Evolutionary conservation across 1,140 invertebrate genomes (phyloP).

Genomic region (Drosophila arizonae): DNA sequence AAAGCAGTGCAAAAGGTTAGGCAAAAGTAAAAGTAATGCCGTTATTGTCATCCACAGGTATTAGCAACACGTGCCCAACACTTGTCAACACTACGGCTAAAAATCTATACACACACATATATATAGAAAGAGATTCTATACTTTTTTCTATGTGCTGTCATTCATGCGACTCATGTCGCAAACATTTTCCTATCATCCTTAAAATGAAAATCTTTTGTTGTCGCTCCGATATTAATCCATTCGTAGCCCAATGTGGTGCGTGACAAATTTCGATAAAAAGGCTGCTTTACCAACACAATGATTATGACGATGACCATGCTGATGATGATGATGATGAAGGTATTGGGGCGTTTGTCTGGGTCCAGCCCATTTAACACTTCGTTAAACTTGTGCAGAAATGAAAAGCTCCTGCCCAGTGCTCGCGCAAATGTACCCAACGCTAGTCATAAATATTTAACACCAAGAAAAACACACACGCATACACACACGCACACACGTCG

Average conservation of each 20-base stretch:
- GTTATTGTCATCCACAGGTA: conserved; percentile 71
- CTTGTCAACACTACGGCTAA: conserved; percentile 46
- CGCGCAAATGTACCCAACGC: conserved; percentile 8
- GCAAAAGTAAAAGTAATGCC: conserved; percentile 73
- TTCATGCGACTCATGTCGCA: conserved; percentile 75
- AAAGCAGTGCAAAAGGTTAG: conserved; percentile 7
- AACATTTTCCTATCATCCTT: conserved; percentile 55
- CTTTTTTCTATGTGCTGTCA: conserved; percentile 38
- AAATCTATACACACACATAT: conserved; percentile 4
- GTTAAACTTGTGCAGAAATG: conserved; percentile 64
- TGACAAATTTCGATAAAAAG: conserved; percentile 79
- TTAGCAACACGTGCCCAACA: conserved; percentile 68
- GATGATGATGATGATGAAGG: background rate
- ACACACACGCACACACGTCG: conserved; percentile 32
- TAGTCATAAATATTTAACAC: conserved; percentile 68
- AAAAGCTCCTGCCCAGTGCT: conserved; percentile 41
- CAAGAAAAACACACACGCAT: conserved; percentile 27
- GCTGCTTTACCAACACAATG: conserved; percentile 33
- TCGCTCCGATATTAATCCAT: conserved; percentile 64
- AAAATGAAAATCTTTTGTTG: conserved; percentile 76
- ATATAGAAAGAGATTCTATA: background rate
- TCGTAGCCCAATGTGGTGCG: conserved; percentile 60
- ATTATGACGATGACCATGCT: conserved; percentile 1
- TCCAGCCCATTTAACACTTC: conserved; percentile 71
- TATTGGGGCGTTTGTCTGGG: conserved; percentile 20